Conservation (phyloP, 2,888 invertebrate genomes). For the Acrocyrtus sp. region DNA sequence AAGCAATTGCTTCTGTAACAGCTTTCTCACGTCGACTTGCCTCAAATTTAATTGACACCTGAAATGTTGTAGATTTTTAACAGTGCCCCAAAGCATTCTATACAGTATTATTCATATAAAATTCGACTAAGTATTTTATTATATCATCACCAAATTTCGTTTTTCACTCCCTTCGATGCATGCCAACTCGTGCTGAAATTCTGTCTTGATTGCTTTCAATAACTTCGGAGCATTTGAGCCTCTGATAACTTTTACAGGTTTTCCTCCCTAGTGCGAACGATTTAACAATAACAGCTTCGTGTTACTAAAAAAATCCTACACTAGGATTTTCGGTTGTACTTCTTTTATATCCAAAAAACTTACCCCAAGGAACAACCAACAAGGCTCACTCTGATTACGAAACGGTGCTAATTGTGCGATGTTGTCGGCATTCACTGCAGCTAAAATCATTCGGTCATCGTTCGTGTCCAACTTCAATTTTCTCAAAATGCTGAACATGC, state of each 20-base stretch:
- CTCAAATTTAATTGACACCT: slow-evolving; percentile 61
- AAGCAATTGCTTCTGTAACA: slow-evolving; percentile 55
- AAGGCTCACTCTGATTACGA: slow-evolving; percentile 61
- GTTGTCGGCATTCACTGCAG: slow-evolving; percentile 53
- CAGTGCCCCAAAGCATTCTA: too few species aligned
- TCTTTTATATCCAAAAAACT: not conserved
- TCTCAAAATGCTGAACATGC: slow-evolving; percentile 59
- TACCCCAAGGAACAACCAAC: slow-evolving; percentile 59
- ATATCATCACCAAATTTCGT: slow-evolving; percentile 46
- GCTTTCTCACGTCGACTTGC: slow-evolving; percentile 55
- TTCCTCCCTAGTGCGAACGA: slow-evolving; percentile 59
- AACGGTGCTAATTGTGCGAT: slow-evolving; percentile 57
- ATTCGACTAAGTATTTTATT: too few species aligned
- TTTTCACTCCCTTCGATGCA: slow-evolving; percentile 56
- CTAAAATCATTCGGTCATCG: slow-evolving; percentile 57
- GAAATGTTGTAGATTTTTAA: not conserved
- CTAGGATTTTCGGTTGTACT: too few species aligned
- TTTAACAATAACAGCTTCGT: too few species aligned
- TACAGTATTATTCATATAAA: too few species aligned
- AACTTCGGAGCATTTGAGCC: slow-evolving; percentile 59
- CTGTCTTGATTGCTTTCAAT: slow-evolving; percentile 53
- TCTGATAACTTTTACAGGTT: slow-evolving; percentile 60
- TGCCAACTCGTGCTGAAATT: slow-evolving; percentile 56
- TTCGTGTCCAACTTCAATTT: slow-evolving; percentile 59
- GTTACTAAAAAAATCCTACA: not conserved